Evolutionary conservation across 2,113 vertebrate genomes (phyloP), one percentile per base, ranked within the genome.

Genomic region (Propithecus coquereli): DNA sequence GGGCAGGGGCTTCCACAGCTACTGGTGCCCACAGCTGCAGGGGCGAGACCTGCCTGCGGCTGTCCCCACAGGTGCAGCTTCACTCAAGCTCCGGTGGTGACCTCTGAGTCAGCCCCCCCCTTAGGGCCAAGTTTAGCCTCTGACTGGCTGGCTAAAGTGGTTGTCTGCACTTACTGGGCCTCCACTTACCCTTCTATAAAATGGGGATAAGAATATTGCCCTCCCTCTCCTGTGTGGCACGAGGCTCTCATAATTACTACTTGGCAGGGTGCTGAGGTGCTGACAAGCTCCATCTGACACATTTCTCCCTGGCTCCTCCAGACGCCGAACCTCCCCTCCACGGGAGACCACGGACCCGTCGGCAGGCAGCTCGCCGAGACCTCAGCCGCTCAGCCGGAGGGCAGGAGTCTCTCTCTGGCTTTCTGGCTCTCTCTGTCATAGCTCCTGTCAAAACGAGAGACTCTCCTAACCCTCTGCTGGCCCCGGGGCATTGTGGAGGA

Each of bases 171-270:
- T 97, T 91, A 87, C 91, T 25, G 66, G 90, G 97, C 97, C 95
- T 97, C 97, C 91, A 96, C 95, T 97, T 97, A 97, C 96, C 95
- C 94, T 97, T 96, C 97, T 43, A 98, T 97, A 98, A 98, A 97
- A 94, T 81, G 74, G 94, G 97, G 82, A 84, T 87, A 91, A 81
- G 91, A 86, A 96, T 87, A 97, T 74, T 68, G 30, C 97, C 97
- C 95, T 97, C 93, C 94, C 97, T 97, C 94, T 97, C 76, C 93
- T 43, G 92, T 95, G 95, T 96, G 96, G 97, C 97, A 97, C 79
- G 74, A 94, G 97, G 97, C 50, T 2, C 92, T 32, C 86, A 32
- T 98, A 97, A 98, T 97, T 98, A 96, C 94, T 95, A 27, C 68
- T 93, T 97, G 97, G 97, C 95, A 84, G 91, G 93, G 82, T 91